Conservation (phyloP, 2,797 vertebrate genomes). For the Enteromius viviparus region DNA sequence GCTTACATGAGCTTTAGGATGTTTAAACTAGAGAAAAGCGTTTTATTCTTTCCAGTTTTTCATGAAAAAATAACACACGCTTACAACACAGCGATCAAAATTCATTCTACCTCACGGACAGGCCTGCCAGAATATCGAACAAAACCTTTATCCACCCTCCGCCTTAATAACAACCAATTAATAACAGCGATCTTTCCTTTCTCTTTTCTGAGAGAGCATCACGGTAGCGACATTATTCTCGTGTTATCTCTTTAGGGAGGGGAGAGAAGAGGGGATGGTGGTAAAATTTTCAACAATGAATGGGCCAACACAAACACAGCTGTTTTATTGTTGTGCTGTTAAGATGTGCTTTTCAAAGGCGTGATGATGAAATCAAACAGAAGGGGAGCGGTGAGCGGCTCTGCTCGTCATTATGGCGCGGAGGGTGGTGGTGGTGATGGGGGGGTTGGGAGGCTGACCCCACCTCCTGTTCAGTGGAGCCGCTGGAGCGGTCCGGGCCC, state of each 20-base stretch:
- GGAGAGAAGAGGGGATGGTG: constrained; percentile 65
- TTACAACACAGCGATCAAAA: not conserved
- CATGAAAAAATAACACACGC: not conserved
- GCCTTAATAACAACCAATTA: constrained; percentile 48
- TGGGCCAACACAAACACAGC: constrained; percentile 84
- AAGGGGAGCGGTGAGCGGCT: constrained; percentile 61
- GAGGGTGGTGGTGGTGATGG: constrained; percentile 25
- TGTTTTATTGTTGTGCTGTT: constrained; percentile 84
- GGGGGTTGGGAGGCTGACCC: constrained; percentile 55
- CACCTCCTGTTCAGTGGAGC: constrained; percentile 72
- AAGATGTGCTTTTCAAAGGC: constrained; percentile 77
- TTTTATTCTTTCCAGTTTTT: constrained; percentile 5
- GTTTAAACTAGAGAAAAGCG: not conserved
- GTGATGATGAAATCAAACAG: constrained; percentile 71
- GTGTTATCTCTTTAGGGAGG: constrained; percentile 59
- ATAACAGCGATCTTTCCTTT: constrained; percentile 43
- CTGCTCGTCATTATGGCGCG: constrained; percentile 58
- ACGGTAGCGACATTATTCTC: constrained; percentile 58
- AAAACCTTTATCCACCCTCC: constrained; percentile 37
- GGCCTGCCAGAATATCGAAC: constrained; percentile 24
- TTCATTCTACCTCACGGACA: not conserved
- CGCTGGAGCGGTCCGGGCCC: constrained; percentile 60
- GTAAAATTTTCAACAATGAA: constrained; percentile 78
- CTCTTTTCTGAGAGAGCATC: constrained; percentile 36
- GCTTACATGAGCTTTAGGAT: not conserved